A percentile compares a stretch with the other conserved stretches of the same genome.
These are phyloP conservation scores for Beaufortia kweichowensis DNA, from an alignment of 2,113 vertebrate species.

Conservation along the genomic window DNA sequence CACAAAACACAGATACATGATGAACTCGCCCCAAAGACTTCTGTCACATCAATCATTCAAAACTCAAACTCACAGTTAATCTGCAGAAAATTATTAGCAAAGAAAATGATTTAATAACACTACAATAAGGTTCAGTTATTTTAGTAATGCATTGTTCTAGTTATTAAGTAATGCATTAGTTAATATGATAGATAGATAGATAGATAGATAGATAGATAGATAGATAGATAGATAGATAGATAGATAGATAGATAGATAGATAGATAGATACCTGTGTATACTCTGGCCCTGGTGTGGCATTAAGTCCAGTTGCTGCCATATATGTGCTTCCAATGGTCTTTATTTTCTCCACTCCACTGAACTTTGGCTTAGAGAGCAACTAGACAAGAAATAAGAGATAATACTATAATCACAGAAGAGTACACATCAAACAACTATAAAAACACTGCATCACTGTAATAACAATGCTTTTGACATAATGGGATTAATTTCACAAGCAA, in stretches of 20 bases:
- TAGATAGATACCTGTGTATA: constrained; percentile 79
- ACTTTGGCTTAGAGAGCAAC: constrained; percentile 95
- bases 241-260: not conserved
- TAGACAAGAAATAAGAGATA: constrained; percentile 57
- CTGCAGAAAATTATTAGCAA: not conserved
- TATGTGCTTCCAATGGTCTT: constrained; percentile 99
- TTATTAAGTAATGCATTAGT: no score
- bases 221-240: not conserved
- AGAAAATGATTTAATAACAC: not conserved
- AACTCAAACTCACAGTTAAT: not conserved
- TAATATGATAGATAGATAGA: not conserved
- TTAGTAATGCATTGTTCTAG: constrained; percentile 31
- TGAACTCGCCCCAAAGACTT: not conserved
- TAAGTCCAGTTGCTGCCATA: constrained; percentile 96
- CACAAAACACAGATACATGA: not conserved
- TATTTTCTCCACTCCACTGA: constrained; percentile 98
- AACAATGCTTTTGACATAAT: not conserved
- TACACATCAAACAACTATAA: constrained; percentile 17
- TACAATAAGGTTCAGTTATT: not conserved
- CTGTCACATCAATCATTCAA: not conserved
- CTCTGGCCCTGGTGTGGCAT: constrained; percentile 86
- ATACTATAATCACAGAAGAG: not conserved
- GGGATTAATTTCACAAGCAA: not conserved
- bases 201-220: not conserved
- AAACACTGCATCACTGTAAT: not conserved